Evolutionary conservation across 2,113 vertebrate species (phyloP), one percentile per base, ranked within the genome.

Genomic region (Bombycilla garrulus): DNA sequence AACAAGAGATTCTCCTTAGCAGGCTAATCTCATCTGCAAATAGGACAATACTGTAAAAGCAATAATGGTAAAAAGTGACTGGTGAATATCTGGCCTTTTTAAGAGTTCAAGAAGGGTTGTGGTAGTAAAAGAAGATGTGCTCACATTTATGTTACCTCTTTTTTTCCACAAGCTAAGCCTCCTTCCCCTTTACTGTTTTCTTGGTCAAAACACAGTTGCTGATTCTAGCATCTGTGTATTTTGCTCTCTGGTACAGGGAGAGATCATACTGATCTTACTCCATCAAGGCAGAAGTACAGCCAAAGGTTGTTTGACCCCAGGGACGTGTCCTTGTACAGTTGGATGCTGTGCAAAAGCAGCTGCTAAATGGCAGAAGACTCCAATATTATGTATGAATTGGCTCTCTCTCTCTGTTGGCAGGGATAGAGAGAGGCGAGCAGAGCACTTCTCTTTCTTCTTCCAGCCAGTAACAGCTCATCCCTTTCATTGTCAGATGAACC

Each of bases 271-370:
- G 90, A 73, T 88, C 86, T 94, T 38, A 64, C 28, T 62, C 58
- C 82, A 57, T 22, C 71, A n/a, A 60, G 76, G 64, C 88, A 62
- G 44, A 86, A 90, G 91, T 86, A 90, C 92, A 91, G 92, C 92
- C 96, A 94, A 86, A 83, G 83, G 53, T 86, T 80, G 16, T 31
- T 56, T 47, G 72, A 88, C 91, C 67, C 58, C 33, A 38, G 92
- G 51, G 82, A 73, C 3, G 0, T 4, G 38, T 70, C 86, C 86
- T 73, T 65, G 83, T 83, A 92, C 90, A 93, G 88, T 54, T 93
- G 91, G 94, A 93, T 67, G 65, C 83, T 71, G 80, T 48, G 72
- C 69, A 78, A 74, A 80, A 93, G 67, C 92, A 93, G 67, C 92
- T 86, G 67, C 83, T 81, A 57, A 91, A 87, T 5, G 54, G 74